These are phyloP conservation scores for Cyprinella venusta DNA, from an alignment of 2,797 vertebrate species.

Conservation along the genomic window DNA sequence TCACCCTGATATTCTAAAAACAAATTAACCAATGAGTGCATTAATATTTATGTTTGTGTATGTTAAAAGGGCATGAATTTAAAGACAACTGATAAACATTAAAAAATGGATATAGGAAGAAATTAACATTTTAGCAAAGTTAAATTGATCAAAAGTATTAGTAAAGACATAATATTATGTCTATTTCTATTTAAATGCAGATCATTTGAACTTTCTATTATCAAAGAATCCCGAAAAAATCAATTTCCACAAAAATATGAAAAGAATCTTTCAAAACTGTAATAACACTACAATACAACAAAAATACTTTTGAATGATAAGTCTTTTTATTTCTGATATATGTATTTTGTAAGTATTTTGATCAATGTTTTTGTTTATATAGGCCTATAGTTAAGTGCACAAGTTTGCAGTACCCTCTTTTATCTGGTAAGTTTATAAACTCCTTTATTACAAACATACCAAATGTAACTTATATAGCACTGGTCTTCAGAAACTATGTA, in stretches of 20 bases:
- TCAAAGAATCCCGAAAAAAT: neutral
- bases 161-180: neutral
- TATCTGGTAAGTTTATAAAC: neutral
- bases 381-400: too few relatives aligned
- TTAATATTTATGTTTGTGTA: neutral
- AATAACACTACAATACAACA: neutral
- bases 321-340: neutral
- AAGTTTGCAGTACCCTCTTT: neutral
- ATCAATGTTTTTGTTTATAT: neutral
- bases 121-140: neutral
- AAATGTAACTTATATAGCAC: neutral
- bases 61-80: neutral
- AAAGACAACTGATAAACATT: neutral
- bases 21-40: neutral
- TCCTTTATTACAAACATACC: neutral
- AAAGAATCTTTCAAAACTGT: neutral
- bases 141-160: neutral
- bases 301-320: neutral
- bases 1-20: conserved; percentile 8
- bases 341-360: neutral
- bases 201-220: too few relatives aligned
- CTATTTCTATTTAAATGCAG: neutral
- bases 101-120: neutral
- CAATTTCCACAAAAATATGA: neutral
- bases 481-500: neutral